Base-by-base conservation (phyloP, 2,888 invertebrate genomes). In the Eupithecia subumbrata region DNA sequence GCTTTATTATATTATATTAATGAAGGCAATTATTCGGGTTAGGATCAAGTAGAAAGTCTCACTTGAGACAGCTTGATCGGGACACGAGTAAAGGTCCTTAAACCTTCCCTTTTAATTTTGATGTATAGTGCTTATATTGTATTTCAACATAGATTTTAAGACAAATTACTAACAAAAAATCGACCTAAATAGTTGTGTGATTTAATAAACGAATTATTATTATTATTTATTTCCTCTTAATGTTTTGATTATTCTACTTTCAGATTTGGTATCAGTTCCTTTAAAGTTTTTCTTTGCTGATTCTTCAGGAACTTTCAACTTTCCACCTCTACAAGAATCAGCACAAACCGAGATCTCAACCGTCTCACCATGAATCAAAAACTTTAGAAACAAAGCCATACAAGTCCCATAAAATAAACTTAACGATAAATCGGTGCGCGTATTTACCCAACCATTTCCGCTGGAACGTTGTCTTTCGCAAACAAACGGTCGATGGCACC, bases 391-490 rank as follows among this genome's bases (percentile, higher is more conserved):
- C 43, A 68, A 67, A 67, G 22, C 68, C 68, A 69, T 69, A 69
- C 34, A 48, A 69, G 40, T 68, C 68, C 43, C 43, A 68, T 68
- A 40, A 67, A 66, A 66, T 64, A 72, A 66, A n/a, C 22, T 64
- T 14, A n/a, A 56, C 52, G 71, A 71, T 73, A 68, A 71, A 70
- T 76, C 76, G 52, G 30, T 25, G 48, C 43, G n/a, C 14, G 69
- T 74, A 72, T 76, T 74, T 74, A 69, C 71, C 56, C 56, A 72
- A 30, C 71, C 56, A 69, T 74, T 72, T 70, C 74, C 74, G 72
- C 69, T 45, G 45, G 22, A 30, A 30, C 64, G 34, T 34, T 34
- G 64, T 34, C 64, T 60, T 60, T 25, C 22, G 25, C 60, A 60
- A 60, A 60, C 60, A 60, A 60, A 60, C 60, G 60, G 60, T 60